Evolutionary conservation across 2,797 vertebrate species (phyloP), one percentile per base, ranked within the genome.

Genomic region (Thamnophis elegans): DNA sequence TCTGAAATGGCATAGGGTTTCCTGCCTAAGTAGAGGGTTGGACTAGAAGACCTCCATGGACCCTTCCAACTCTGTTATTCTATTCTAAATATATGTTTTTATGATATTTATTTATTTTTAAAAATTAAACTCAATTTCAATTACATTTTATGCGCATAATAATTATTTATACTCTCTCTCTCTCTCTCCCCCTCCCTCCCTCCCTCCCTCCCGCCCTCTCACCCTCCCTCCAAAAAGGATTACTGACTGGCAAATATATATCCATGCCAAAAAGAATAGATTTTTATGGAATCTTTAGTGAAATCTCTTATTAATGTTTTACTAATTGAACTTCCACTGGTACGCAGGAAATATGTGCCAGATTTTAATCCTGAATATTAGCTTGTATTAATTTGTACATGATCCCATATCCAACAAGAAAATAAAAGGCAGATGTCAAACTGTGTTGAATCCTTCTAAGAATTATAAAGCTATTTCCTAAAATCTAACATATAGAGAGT

Each of bases 371-470:
- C 78, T 91, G 90, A 95, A 96, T 93, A 60, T 93, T 92, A 86
- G 78, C 85, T 89, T 95, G 93, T 93, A 59, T 95, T 95, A 95
- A 94, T 95, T 97, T 93, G 93, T 92, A 58, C 95, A 59, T 78
- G 93, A 51, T 92, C 56, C 68, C 53, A 8, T 90, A 86, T 92
- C 86, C 68, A 59, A 42, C 25, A 88, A 85, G 65, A 56, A 91
- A 89, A 88, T 36, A 73, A 91, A 90, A 53, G 59, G 94, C 93
- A 94, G 85, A 94, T 93, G 91, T 1, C 36, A 53, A 18, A 53
- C 92, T 94, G 91, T 89, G 22, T 65, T 54, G 85, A 92, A 88
- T 47, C 28, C 93, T 56, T 1, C 18, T 82, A 87, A 62, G 53
- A 47, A 51, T 88, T n/a, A 59, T 89, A 93, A 93, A 58, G 53